Evolutionary conservation across 2,888 invertebrate species (phyloP), one percentile per base, ranked within the genome.

Genomic region (Apamea epomidion): DNA sequence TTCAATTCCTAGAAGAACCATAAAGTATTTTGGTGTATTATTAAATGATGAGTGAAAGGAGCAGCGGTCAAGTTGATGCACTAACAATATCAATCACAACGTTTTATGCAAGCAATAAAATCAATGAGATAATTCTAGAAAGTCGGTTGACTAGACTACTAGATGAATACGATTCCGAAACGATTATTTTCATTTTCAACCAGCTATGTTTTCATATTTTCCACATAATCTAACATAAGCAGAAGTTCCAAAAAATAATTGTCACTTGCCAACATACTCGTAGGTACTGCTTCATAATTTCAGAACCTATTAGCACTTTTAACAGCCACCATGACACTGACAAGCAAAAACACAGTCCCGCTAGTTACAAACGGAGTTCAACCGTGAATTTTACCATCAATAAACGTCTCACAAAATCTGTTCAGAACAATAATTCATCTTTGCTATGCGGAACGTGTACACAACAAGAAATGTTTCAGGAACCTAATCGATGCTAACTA

Each of bases 341-440:
- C 54, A 51, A 21, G 48, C 14, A 54, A 68, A 75, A 54, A 62
- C 21, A 72, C 45, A 71, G 68, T 3, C 21, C 75, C 51, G 18
- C 60, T 25, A 54, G 42, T 48, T 18, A 54, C 42, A 51, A 70
- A 68, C 37, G 21, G 18, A 74, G 18, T 65, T 48, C 74, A 67
- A 73, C 75, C 74, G 69, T 64, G 67, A 67, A 68, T 78, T 90
- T 89, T 69, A 90, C 83, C 86, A 85, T 80, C 89, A 88, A 90
- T 90, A 91, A 91, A 92, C 78, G 77, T 88, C 83, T 80, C 54
- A 32, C n/a, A 37, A 75, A 84, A 81, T 84, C 58, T 78, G 82
- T 79, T 79, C 67, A 65, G 14, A 69, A 71, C 67, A 78, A 81
- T 89, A 90, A 88, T 87, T 87, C 82, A 83, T 76, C 48, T 42